These are phyloP conservation scores for Trissolcus basalis DNA, from an alignment of 1,140 invertebrate species.

Conservation along the genomic window DNA sequence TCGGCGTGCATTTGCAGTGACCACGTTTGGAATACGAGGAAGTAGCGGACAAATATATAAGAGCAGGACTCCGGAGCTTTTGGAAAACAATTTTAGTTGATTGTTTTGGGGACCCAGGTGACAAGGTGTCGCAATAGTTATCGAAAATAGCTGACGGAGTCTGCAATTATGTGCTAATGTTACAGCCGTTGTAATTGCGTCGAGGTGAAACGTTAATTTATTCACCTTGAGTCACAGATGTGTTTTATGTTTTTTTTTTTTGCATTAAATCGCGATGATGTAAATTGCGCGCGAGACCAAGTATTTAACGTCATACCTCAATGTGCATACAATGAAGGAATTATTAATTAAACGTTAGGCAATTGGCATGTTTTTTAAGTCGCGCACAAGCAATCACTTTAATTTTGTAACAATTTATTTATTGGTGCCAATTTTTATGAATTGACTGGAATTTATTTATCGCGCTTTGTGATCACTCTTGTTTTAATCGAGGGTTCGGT, in stretches of 20 bases:
- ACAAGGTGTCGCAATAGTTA: too few relatives aligned
- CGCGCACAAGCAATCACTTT: constrained; percentile 18
- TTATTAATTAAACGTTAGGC: constrained; percentile 45
- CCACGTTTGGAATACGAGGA: constrained; percentile 17
- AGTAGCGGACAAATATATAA: too few relatives aligned
- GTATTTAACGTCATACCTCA: constrained; percentile 12
- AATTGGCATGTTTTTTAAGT: constrained; percentile 37
- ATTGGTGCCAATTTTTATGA: constrained; percentile 12
- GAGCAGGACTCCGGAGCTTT: too few relatives aligned
- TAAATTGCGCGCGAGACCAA: constrained; percentile 16
- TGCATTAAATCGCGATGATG: constrained; percentile 13
- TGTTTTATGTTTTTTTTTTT: constrained; percentile 24
- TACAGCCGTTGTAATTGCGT: constrained; percentile 15
- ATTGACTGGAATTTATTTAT: constrained; percentile 23
- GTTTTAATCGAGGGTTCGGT: constrained; percentile 19
- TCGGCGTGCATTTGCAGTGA: constrained; percentile 7
- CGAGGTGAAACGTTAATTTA: constrained; percentile 37
- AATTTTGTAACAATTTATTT: constrained; percentile 31
- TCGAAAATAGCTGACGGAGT: constrained; percentile 14
- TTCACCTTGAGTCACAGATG: constrained; percentile 42
- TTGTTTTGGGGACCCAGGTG: too few relatives aligned
- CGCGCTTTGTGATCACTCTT: constrained; percentile 9
- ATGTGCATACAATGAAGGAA: constrained; percentile 39
- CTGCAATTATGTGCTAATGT: constrained; percentile 35
- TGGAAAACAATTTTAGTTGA: too few relatives aligned